Conservation (phyloP, 2,797 vertebrate genomes). For the Chanos chanos region DNA sequence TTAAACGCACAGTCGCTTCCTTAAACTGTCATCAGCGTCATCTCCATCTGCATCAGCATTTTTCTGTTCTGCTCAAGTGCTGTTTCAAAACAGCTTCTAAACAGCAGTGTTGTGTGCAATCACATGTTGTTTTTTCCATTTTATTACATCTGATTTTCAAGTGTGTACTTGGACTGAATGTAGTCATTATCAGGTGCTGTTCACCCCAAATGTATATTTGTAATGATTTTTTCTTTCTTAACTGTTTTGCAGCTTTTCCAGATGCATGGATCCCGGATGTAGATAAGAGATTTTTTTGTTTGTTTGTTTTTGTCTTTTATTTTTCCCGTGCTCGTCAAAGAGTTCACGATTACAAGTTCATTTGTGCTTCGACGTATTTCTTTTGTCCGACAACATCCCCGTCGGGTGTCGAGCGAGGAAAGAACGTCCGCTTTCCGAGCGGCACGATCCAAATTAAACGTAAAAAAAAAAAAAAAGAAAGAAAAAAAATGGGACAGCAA, state of each 20-base stretch:
- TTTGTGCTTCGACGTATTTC: too few species aligned
- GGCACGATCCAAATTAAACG: too few species aligned
- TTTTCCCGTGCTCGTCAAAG: conserved; percentile 19
- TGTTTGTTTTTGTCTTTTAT: conserved; percentile 27
- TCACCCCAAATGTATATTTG: conserved; percentile 7
- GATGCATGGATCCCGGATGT: conserved; percentile 76
- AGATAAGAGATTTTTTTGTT: conserved; percentile 45
- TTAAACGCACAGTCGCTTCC: conserved; percentile 1
- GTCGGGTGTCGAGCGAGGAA: too few species aligned
- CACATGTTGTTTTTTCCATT: neutral
- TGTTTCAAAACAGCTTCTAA: neutral
- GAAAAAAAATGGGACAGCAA: too few species aligned
- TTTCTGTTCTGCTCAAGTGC: conserved; percentile 8
- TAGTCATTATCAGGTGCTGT: too few species aligned
- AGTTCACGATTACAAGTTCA: conserved; percentile 29
- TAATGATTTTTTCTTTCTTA: conserved; percentile 16
- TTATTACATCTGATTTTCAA: neutral
- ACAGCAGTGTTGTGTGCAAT: neutral
- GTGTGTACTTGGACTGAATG: too few species aligned
- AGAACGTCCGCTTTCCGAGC: too few species aligned
- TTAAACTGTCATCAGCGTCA: conserved; percentile 45
- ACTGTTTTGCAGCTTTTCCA: conserved; percentile 72
- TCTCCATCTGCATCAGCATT: conserved; percentile 38
- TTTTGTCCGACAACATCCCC: too few species aligned
- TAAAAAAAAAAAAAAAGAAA: too few species aligned